Percentiles rank a stretch among this genome's conserved stretches.
These are phyloP conservation scores for Chrysemys picta DNA, from an alignment of 2,113 vertebrate species.

Conservation along the genomic window DNA sequence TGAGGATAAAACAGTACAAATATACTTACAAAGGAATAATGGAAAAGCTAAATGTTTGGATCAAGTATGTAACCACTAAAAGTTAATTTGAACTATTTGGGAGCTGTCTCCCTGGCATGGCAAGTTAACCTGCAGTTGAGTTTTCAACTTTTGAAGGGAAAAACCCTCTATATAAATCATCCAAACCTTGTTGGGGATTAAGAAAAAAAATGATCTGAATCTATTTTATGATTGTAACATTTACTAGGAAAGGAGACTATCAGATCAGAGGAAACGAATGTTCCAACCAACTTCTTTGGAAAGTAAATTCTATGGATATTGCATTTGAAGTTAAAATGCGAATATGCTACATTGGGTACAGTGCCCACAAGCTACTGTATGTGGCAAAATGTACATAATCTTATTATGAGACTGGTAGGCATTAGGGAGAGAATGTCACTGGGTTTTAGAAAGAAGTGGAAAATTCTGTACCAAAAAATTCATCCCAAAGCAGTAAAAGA, in stretches of 20 bases:
- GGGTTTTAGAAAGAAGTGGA: neutral
- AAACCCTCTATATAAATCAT: neutral
- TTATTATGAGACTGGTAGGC: rapidly evolving
- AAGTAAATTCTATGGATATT: neutral
- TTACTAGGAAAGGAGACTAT: neutral
- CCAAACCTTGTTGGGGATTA: neutral
- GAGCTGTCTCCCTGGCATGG: neutral
- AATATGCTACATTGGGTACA: neutral
- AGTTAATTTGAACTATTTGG: neutral
- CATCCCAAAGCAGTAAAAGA: neutral
- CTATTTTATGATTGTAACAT: neutral
- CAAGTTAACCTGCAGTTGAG: neutral
- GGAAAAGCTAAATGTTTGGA: neutral
- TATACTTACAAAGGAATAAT: neutral
- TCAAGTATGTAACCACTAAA: neutral
- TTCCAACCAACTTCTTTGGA: neutral
- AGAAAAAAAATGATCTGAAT: neutral
- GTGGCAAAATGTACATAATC: neutral
- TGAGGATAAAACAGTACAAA: neutral
- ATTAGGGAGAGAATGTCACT: neutral
- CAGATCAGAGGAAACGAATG: neutral
- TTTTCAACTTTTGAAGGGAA: neutral
- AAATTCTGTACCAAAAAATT: neutral
- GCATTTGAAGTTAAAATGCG: neutral
- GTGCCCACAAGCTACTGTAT: neutral